Conservation (phyloP, 2,113 vertebrate species). For the Cyanoliseus patagonus region DNA sequence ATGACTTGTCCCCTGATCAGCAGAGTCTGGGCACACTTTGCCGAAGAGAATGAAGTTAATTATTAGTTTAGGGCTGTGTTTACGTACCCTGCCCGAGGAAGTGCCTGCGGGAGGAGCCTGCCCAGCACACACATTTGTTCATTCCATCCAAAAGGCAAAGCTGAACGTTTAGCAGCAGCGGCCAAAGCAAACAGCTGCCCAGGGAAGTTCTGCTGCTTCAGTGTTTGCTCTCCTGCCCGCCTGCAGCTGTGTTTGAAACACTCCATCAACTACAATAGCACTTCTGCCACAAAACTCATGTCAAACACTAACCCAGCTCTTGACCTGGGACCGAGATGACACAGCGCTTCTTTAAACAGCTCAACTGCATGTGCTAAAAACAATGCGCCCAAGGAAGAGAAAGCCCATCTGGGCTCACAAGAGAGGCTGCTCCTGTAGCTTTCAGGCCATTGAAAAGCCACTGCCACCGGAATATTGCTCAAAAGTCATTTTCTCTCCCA, state of each 20-base stretch:
- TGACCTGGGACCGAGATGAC: neutral
- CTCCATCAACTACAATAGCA: neutral
- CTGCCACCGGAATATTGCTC: neutral
- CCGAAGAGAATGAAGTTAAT: neutral
- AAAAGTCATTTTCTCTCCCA: neutral
- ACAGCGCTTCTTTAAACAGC: neutral
- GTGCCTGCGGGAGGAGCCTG: neutral
- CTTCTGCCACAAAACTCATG: neutral
- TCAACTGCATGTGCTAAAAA: neutral
- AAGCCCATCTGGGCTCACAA: neutral
- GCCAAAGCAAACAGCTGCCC: constrained; percentile 53
- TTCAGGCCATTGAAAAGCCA: rapidly evolving
- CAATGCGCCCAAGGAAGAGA: neutral
- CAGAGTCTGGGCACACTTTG: neutral
- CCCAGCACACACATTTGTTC: neutral
- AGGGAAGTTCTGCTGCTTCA: neutral
- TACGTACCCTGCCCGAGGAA: neutral
- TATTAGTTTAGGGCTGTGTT: neutral
- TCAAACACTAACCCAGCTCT: neutral
- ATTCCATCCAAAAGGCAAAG: neutral
- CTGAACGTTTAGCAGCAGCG: neutral
- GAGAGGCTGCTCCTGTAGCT: neutral
- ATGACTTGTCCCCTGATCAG: neutral
- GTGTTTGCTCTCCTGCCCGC: neutral
- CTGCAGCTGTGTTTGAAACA: neutral